Evolutionary conservation across 2,888 invertebrate species (phyloP).

Genomic region (Drosophila nr. medialis): DNA sequence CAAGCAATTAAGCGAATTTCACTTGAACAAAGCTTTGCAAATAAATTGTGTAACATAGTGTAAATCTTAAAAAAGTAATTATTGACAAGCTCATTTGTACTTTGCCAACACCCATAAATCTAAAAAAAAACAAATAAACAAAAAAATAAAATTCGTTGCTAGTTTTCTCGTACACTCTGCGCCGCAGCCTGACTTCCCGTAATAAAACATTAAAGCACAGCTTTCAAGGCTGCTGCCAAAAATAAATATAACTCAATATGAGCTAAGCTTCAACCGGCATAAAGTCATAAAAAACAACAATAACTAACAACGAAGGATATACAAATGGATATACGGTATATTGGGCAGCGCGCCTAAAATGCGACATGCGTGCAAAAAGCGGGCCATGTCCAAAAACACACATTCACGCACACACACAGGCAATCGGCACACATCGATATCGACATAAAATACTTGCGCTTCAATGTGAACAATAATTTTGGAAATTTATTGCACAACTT

Average conservation of each 20-base stretch:
- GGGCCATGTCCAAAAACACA: slow-evolving; percentile 54
- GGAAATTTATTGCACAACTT: slow-evolving; percentile 72
- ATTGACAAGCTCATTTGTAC: background rate
- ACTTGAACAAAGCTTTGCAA: background rate
- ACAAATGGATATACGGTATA: slow-evolving; percentile 30
- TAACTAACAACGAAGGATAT: slow-evolving; percentile 35
- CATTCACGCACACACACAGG: slow-evolving; percentile 1
- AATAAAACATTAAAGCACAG: slow-evolving; percentile 44
- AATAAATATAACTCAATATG: slow-evolving; percentile 45
- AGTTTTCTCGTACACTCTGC: slow-evolving; percentile 13
- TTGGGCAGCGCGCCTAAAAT: slow-evolving; percentile 54
- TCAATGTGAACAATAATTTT: slow-evolving; percentile 73
- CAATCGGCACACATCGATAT: slow-evolving; percentile 39
- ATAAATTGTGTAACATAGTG: background rate
- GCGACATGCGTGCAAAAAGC: slow-evolving; percentile 50
- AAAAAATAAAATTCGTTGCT: slow-evolving; percentile 1
- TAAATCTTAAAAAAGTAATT: background rate
- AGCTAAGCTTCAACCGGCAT: slow-evolving; percentile 31
- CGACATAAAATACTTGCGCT: slow-evolving; percentile 59
- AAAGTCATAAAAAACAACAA: slow-evolving; percentile 64
- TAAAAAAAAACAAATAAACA: slow-evolving; percentile 19
- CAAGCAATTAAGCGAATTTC: background rate
- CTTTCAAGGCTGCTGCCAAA: slow-evolving; percentile 32
- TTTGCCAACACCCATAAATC: slow-evolving; percentile 10
- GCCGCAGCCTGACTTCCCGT: background rate